Base-by-base conservation (phyloP, 2,797 vertebrate species). In the Picus viridis region DNA sequence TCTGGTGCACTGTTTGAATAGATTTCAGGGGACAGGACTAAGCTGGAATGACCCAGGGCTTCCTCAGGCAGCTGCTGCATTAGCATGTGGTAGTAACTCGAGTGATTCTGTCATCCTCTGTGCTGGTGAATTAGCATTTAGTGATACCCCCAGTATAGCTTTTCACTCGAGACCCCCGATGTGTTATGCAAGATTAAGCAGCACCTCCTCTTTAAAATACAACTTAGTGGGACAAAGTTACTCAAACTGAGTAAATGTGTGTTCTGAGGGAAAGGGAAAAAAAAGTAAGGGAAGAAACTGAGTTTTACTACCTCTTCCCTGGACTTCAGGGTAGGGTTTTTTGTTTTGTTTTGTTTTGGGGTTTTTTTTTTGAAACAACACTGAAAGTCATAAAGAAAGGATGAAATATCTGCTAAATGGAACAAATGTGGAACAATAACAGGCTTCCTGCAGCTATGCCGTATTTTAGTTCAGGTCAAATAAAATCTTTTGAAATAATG, bases 381-480 rank as follows among this genome's bases (percentile, higher is more conserved):
- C 85, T 95, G 77, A 74, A 82, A 83, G 26, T 15, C 58, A n/a
- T 58, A 83, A 89, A 57, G 51, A 27, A 68, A 65, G 41, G 30
- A 64, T 43, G 43, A 88, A 88, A 58, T 74, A 81, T 10, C 73
- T 68, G 73, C 83, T 86, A 54, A 54, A 84, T 58, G 16, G 77
- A 94, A 88, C 22, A 74, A 61, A 29, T 8, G 34, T 62, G 67
- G 27, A 83, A 83, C 53, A 88, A 61, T 77, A 84, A 62, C 59
- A 82, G 72, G 58, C 78, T 92, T 92, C 24, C 71, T 92, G 76
- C 47, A 89, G 76, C 19, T 84, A 79, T 74, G 34, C 27, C 61
- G 4, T 88, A 54, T 79, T 91, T 94, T 90, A 73, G 90, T 90
- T 78, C 83, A 68, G 54, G 49, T 82, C 68, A 88, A 88, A 75